Evolutionary conservation across 2,888 invertebrate genomes (phyloP).

Genomic region (Alloplasta piceator): DNA sequence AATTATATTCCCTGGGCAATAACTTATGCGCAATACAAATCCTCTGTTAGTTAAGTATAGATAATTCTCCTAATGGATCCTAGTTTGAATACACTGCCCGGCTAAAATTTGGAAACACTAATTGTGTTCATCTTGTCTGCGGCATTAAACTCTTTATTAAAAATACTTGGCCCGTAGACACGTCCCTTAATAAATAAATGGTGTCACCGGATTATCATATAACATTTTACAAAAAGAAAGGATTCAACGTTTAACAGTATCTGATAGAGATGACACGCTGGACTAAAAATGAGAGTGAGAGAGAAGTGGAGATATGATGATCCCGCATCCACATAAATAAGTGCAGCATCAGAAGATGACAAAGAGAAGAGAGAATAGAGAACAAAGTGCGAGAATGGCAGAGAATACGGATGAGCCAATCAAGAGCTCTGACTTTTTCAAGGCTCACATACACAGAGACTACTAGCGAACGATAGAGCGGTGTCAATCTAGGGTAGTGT

Average conservation of each 20-base stretch:
- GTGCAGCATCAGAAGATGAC: not conserved
- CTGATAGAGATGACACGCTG: slow-evolving; percentile 40
- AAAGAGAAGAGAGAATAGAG: not conserved
- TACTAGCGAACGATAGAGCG: not conserved
- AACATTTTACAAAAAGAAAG: not conserved
- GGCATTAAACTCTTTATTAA: too few species aligned
- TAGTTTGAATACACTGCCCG: too few species aligned
- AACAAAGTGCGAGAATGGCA: slow-evolving; percentile 40
- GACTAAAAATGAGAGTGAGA: not conserved
- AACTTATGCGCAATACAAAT: too few species aligned
- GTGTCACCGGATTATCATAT: too few species aligned
- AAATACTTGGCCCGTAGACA: too few species aligned
- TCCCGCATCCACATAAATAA: slow-evolving; percentile 2
- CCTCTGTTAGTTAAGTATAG: too few species aligned
- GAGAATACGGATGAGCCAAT: slow-evolving; percentile 44
- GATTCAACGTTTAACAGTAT: slow-evolving; percentile 50
- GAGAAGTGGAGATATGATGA: not conserved
- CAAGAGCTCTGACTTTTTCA: slow-evolving; percentile 38
- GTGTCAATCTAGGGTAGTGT: slow-evolving; percentile 3
- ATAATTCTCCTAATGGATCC: too few species aligned
- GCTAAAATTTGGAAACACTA: too few species aligned
- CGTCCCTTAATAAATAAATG: too few species aligned
- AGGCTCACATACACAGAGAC: slow-evolving; percentile 21
- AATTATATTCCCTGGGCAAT: too few species aligned
- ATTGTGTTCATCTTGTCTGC: too few species aligned